Evolutionary conservation across 2,113 vertebrate genomes (phyloP).

Genomic region (Thomomys bottae): DNA sequence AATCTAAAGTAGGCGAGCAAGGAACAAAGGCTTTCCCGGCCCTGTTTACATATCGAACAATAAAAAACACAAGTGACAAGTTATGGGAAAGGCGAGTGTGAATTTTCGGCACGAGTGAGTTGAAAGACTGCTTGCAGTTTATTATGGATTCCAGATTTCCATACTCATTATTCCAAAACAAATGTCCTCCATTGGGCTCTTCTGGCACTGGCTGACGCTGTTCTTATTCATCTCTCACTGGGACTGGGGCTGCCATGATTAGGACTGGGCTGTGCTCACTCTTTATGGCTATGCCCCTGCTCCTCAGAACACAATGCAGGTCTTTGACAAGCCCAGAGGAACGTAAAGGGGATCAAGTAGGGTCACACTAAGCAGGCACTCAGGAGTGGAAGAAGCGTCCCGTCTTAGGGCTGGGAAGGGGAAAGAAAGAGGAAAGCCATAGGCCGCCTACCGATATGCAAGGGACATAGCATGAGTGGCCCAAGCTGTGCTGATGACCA

Average conservation of each 20-base stretch:
- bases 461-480: background rate
- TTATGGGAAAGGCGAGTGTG: conserved; percentile 86
- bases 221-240: conserved; percentile 83
- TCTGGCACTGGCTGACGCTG: conserved; percentile 80
- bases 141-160: conserved; percentile 86
- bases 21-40: conserved; percentile 89
- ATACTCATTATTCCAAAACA: conserved; percentile 86
- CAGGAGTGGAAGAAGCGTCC: conserved; percentile 13
- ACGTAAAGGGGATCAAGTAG: conserved; percentile 63
- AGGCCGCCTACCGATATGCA: conserved; percentile 45
- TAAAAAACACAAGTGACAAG: conserved; percentile 89
- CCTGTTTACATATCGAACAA: conserved; percentile 89
- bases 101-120: conserved; percentile 88
- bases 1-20: conserved; percentile 87
- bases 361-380: conserved; percentile 62
- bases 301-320: conserved; percentile 71
- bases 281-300: conserved; percentile 47
- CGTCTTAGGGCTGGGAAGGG: background rate
- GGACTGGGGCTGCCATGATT: conserved; percentile 77
- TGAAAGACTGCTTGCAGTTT: conserved; percentile 86
- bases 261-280: conserved; percentile 54
- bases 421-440: background rate
- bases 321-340: conserved; percentile 71
- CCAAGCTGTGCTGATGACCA: background rate
- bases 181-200: conserved; percentile 83